Evolutionary conservation across 2,797 vertebrate species (phyloP).

Genomic region (Lagocephalus sceleratus): DNA sequence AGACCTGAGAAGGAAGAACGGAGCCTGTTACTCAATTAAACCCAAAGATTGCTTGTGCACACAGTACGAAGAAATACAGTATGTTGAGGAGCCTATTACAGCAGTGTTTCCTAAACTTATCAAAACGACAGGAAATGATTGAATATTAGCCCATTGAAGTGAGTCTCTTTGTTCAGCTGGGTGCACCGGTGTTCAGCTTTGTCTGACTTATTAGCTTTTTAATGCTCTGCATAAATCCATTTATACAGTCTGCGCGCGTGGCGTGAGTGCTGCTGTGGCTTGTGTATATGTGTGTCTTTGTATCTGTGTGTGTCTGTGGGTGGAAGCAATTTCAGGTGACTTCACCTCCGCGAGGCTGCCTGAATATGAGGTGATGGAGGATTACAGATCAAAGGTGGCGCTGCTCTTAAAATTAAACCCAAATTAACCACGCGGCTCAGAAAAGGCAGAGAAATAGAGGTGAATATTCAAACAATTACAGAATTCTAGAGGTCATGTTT

Average conservation of each 20-base stretch:
- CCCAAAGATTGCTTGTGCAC: slow-evolving; percentile 72
- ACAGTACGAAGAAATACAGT: slow-evolving; percentile 63
- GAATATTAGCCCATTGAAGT: slow-evolving; percentile 68
- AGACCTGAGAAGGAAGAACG: slow-evolving; percentile 52
- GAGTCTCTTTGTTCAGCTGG: slow-evolving; percentile 65
- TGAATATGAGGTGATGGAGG: slow-evolving; percentile 24
- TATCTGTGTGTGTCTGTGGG: slow-evolving; percentile 8
- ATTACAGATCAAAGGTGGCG: slow-evolving; percentile 27
- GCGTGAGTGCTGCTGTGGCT: background rate
- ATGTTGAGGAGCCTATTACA: slow-evolving; percentile 69
- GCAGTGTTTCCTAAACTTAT: slow-evolving; percentile 67
- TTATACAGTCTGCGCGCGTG: slow-evolving; percentile 28
- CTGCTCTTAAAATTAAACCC: background rate
- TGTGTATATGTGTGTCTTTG: slow-evolving; percentile 3
- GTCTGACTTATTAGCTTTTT: slow-evolving; percentile 69
- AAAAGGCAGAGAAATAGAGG: background rate
- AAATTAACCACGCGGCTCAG: background rate
- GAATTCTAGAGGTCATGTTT: background rate
- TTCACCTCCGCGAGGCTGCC: slow-evolving; percentile 21
- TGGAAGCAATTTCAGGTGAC: slow-evolving; percentile 11
- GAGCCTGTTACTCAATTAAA: slow-evolving; percentile 65
- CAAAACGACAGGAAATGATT: slow-evolving; percentile 72
- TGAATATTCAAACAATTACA: background rate
- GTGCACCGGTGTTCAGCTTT: slow-evolving; percentile 57
- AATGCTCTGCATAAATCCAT: slow-evolving; percentile 66